Conservation (phyloP, 1,140 invertebrate species). For the Lordiphosa stackelbergi region DNA sequence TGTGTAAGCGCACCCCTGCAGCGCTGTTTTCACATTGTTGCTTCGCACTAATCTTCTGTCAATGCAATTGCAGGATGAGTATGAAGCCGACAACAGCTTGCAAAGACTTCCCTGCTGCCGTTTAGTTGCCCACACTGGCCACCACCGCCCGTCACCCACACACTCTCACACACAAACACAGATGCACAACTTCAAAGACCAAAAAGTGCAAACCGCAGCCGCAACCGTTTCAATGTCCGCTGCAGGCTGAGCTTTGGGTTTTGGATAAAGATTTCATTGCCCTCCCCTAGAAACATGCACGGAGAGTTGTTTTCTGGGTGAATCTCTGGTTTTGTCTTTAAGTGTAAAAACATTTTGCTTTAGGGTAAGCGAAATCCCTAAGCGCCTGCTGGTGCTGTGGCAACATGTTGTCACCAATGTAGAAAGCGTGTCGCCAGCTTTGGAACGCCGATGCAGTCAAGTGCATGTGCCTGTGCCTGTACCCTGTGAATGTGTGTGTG, state of each 20-base stretch:
- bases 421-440: slow-evolving; percentile 59
- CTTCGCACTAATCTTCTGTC: slow-evolving; percentile 74
- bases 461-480: slow-evolving; percentile 32
- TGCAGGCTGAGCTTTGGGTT: not conserved
- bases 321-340: slow-evolving; percentile 74
- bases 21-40: slow-evolving; percentile 73
- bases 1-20: slow-evolving; percentile 42
- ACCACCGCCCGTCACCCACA: slow-evolving; percentile 9
- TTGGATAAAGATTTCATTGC: slow-evolving; percentile 5
- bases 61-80: slow-evolving; percentile 62
- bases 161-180: slow-evolving; percentile 8
- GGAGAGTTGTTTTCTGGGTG: slow-evolving; percentile 46
- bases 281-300: slow-evolving; percentile 3
- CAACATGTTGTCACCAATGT: slow-evolving; percentile 69
- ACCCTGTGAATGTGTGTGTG: slow-evolving; percentile 5
- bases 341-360: slow-evolving; percentile 75
- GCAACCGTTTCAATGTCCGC: slow-evolving; percentile 65
- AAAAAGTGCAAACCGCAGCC: slow-evolving; percentile 72
- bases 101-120: slow-evolving; percentile 32
- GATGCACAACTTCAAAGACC: slow-evolving; percentile 60
- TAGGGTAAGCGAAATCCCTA: slow-evolving; percentile 54
- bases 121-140: slow-evolving; percentile 1
- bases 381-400: slow-evolving; percentile 26
- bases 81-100: slow-evolving; percentile 72
- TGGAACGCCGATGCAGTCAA: slow-evolving; percentile 60